Percentiles rank a stretch among this genome's conserved stretches.
Conservation (phyloP, 2,888 invertebrate genomes). For the Drosophila birchii region DNA sequence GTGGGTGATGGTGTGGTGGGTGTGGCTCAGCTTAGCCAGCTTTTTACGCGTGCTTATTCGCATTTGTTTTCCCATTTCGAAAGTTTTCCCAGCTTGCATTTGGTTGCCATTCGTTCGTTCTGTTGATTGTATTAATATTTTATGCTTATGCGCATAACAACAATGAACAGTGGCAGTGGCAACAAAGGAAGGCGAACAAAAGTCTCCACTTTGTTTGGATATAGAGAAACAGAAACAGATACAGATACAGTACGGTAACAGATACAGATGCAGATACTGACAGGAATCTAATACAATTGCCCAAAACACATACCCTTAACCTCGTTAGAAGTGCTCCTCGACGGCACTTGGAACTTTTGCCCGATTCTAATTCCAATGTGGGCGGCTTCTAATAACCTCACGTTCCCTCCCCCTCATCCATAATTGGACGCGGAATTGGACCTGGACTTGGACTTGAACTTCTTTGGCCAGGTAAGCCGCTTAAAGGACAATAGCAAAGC, state of each 20-base stretch:
- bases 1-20: not conserved
- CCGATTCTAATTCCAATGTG: constrained; percentile 24
- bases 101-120: constrained; percentile 16
- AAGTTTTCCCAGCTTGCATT: constrained; percentile 19
- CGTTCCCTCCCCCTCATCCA: not conserved
- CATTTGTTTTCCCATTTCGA: constrained; percentile 22
- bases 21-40: not conserved
- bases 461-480: constrained; percentile 51
- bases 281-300: constrained; percentile 49
- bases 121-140: constrained; percentile 62
- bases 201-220: constrained; percentile 9
- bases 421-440: not conserved
- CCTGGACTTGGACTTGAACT: not conserved
- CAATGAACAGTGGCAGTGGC: constrained; percentile 29
- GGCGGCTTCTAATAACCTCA: constrained; percentile 6
- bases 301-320: constrained; percentile 29
- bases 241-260: constrained; percentile 1
- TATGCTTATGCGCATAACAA: constrained; percentile 62
- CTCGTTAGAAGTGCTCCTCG: constrained; percentile 26
- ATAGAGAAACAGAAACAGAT: constrained; percentile 7
- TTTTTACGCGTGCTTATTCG: constrained; percentile 22
- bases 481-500: constrained; percentile 42
- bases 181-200: constrained; percentile 23
- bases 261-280: not conserved
- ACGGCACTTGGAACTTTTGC: constrained; percentile 23